Percentiles rank a stretch among this genome's conserved stretches.
These are phyloP conservation scores for Pogonocichla stellata DNA, from an alignment of 2,113 vertebrate genomes.

Conservation along the genomic window DNA sequence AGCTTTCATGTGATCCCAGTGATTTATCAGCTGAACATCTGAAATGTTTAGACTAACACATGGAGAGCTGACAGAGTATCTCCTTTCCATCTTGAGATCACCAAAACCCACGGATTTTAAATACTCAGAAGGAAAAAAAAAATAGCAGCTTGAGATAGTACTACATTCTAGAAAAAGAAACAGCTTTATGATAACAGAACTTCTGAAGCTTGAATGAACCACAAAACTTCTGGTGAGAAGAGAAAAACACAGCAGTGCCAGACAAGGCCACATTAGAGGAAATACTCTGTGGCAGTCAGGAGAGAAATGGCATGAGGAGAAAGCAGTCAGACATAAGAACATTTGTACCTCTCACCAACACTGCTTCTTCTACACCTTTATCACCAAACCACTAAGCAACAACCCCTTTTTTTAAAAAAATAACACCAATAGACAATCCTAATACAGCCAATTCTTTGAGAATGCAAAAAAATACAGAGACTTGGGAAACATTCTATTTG, in stretches of 20 bases:
- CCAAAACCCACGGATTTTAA: background rate
- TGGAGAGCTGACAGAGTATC: background rate
- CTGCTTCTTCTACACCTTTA: background rate
- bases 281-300: fast-evolving
- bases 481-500: constrained; percentile 51
- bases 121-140: background rate
- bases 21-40: background rate
- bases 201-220: background rate
- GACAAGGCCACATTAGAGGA: background rate
- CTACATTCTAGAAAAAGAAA: background rate
- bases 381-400: background rate
- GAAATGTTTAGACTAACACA: background rate
- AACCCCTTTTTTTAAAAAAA: background rate
- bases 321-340: background rate
- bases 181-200: background rate
- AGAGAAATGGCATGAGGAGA: background rate
- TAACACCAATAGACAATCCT: background rate
- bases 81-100: background rate
- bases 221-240: background rate
- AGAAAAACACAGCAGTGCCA: background rate
- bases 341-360: background rate
- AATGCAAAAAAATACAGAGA: constrained; percentile 56
- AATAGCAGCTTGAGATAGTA: background rate
- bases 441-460: background rate
- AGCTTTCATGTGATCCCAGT: background rate